These are phyloP conservation scores for Drosophila macrospina DNA, from an alignment of 2,888 invertebrate species.

Conservation along the genomic window DNA sequence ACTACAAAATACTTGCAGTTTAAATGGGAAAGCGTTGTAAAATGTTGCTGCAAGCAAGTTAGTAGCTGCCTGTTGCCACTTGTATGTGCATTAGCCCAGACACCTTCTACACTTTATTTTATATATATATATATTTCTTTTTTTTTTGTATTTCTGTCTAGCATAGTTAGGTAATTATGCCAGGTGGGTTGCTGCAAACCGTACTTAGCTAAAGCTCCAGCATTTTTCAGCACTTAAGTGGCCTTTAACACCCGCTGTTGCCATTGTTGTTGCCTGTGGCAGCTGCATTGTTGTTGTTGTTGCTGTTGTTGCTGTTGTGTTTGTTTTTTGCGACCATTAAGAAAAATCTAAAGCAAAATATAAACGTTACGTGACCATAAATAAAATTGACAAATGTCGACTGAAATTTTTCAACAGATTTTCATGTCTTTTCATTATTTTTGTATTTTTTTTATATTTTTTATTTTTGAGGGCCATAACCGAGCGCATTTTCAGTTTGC, in stretches of 20 bases:
- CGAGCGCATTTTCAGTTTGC: slow-evolving; percentile 32
- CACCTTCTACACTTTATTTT: slow-evolving; percentile 35
- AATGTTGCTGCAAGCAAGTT: slow-evolving; percentile 17
- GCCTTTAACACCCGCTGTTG: slow-evolving; percentile 74
- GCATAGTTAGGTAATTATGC: slow-evolving; percentile 63
- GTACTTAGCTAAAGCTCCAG: slow-evolving; percentile 27
- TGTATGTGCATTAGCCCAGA: slow-evolving; percentile 68
- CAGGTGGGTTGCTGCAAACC: slow-evolving; percentile 35
- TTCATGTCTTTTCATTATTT: slow-evolving; percentile 4
- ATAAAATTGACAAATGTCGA: slow-evolving; percentile 76
- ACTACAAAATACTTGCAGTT: slow-evolving; percentile 11
- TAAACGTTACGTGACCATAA: slow-evolving; percentile 76
- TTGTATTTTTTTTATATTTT: too few relatives aligned
- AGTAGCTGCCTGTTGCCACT: slow-evolving; percentile 22
- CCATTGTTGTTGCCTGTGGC: slow-evolving; percentile 26
- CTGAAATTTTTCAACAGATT: slow-evolving; percentile 18
- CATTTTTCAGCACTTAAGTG: slow-evolving; percentile 77
- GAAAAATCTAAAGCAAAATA: slow-evolving; percentile 59
- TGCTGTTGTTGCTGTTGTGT: too few relatives aligned
- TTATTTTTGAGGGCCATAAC: slow-evolving; percentile 18
- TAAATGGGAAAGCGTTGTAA: slow-evolving; percentile 2
- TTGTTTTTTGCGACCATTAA: slow-evolving; percentile 64
- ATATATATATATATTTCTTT: too few relatives aligned
- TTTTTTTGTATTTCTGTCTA: slow-evolving; percentile 29
- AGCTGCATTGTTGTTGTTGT: slow-evolving; percentile 41